These are phyloP conservation scores for Ellobius talpinus DNA, from an alignment of 2,113 vertebrate species.

Conservation along the genomic window DNA sequence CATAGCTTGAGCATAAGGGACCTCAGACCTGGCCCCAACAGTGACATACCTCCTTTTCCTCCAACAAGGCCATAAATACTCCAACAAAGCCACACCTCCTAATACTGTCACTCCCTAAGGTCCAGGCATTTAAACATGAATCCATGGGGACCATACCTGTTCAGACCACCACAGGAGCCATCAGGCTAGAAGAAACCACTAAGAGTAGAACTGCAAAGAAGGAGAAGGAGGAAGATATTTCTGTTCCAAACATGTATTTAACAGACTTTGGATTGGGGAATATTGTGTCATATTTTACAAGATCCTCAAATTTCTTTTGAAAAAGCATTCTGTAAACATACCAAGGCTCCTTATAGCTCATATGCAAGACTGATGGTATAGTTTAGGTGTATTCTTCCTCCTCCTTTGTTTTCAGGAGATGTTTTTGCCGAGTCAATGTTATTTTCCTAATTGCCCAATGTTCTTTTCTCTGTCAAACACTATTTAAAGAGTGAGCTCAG, in stretches of 20 bases:
- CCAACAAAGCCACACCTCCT: background rate
- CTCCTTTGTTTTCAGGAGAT: conserved; percentile 18
- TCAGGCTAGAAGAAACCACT: background rate
- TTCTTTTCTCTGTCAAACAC: conserved; percentile 80
- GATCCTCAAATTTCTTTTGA: background rate
- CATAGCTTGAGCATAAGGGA: background rate
- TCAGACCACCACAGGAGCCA: background rate
- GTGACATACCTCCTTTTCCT: background rate
- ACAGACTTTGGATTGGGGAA: background rate
- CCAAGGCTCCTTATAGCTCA: background rate
- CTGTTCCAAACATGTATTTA: background rate
- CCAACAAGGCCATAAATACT: background rate
- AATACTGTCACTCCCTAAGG: background rate
- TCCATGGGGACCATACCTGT: background rate
- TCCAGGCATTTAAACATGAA: background rate
- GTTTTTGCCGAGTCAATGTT: conserved; percentile 50
- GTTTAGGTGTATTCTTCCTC: conserved; percentile 50
- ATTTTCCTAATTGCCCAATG: conserved; percentile 81
- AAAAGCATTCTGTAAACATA: conserved; percentile 66
- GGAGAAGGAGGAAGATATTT: background rate
- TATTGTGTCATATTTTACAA: conserved; percentile 46
- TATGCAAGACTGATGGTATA: background rate
- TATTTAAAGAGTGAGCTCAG: conserved; percentile 78
- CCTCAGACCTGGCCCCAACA: background rate
- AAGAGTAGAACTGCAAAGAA: background rate